A percentile compares a stretch with the other conserved stretches of the same genome.
These are phyloP conservation scores for Setipinna tenuifilis DNA, from an alignment of 2,797 vertebrate species.

Conservation along the genomic window DNA sequence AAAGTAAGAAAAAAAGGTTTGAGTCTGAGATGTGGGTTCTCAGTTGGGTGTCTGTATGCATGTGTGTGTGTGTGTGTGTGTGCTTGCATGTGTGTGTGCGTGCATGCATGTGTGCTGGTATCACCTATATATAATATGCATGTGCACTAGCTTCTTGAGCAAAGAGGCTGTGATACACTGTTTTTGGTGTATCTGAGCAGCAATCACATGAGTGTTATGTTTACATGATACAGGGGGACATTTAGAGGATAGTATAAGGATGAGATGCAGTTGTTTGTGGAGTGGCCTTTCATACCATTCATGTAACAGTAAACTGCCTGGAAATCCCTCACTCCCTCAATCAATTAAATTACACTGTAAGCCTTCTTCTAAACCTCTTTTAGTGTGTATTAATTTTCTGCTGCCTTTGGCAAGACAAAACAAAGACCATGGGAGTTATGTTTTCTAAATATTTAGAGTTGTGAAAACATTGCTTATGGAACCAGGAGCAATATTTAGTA, in stretches of 20 bases:
- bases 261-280: neutral
- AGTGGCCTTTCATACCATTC: neutral
- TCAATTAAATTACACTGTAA: too few species aligned
- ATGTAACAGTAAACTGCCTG: neutral
- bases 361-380: neutral
- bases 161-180: neutral
- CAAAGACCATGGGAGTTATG: neutral
- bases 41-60: constrained; percentile 23
- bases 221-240: neutral
- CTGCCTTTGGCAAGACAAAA: too few species aligned
- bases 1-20: too few species aligned
- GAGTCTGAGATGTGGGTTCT: too few species aligned
- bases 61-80: constrained; percentile 14
- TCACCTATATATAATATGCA: neutral
- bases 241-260: neutral
- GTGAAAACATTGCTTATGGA: neutral
- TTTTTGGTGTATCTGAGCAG: neutral
- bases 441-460: neutral
- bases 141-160: neutral
- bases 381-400: too few species aligned
- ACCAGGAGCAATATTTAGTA: neutral
- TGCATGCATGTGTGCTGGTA: too few species aligned
- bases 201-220: neutral
- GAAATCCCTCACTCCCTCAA: neutral
- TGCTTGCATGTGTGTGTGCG: neutral